Conservation (phyloP, 2,113 vertebrate species). For the Nymphicus hollandicus region DNA sequence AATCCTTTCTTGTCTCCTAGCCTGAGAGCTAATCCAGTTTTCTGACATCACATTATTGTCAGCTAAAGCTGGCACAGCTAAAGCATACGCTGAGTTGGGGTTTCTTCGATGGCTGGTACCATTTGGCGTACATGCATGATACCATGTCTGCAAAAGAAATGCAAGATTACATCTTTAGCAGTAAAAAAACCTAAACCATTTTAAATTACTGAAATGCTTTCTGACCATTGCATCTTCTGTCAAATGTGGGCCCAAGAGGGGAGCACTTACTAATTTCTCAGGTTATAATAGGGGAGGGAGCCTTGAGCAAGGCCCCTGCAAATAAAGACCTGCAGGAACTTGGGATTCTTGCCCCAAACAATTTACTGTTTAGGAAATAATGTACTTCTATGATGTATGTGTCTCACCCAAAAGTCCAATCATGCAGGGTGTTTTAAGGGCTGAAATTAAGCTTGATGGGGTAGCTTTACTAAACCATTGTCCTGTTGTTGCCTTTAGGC, state of each 20-base stretch:
- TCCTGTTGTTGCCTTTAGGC: conserved; percentile 41
- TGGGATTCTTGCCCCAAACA: neutral
- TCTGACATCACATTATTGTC: neutral
- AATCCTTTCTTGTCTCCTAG: conserved; percentile 6
- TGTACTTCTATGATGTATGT: neutral
- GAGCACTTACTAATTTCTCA: neutral
- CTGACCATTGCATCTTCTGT: neutral
- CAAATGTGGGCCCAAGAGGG: neutral
- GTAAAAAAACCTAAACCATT: neutral
- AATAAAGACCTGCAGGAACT: conserved; percentile 3
- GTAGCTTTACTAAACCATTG: neutral
- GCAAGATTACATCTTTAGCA: neutral
- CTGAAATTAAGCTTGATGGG: conserved; percentile 39
- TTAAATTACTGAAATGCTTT: neutral
- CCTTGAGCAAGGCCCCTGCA: neutral
- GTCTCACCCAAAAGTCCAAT: neutral
- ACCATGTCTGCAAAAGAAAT: neutral
- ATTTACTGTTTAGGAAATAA: neutral
- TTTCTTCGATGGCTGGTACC: neutral
- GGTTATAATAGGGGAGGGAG: neutral
- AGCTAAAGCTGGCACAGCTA: neutral
- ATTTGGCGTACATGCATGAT: neutral
- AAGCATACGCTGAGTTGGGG: neutral
- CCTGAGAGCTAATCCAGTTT: neutral
- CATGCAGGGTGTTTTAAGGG: neutral